These are phyloP conservation scores for Lophotis ruficrista DNA, from an alignment of 2,113 vertebrate species.

Conservation along the genomic window DNA sequence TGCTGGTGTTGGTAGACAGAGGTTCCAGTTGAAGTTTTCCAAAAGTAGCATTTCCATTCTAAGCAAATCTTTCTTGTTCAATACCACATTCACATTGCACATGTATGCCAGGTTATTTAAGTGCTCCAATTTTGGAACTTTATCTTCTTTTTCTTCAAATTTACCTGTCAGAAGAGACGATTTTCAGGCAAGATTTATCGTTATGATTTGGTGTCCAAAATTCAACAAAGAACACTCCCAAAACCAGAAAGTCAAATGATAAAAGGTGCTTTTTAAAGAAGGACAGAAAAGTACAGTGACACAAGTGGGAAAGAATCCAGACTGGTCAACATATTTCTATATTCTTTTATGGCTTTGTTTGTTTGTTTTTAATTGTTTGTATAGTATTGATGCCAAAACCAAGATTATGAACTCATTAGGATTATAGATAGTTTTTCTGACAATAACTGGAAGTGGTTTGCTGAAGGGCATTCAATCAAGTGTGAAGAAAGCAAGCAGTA, in stretches of 20 bases:
- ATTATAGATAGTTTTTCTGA: background rate
- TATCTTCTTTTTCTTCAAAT: slow-evolving; percentile 91
- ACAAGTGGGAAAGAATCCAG: background rate
- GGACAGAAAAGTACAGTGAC: background rate
- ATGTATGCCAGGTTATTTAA: slow-evolving; percentile 85
- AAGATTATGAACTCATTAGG: background rate
- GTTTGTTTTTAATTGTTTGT: background rate
- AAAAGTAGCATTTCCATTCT: slow-evolving; percentile 88
- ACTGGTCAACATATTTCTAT: background rate
- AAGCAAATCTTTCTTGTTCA: slow-evolving; percentile 87
- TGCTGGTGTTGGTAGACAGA: slow-evolving; percentile 91
- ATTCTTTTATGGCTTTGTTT: background rate
- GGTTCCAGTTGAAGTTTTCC: slow-evolving; percentile 90
- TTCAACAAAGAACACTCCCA: background rate
- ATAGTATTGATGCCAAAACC: background rate
- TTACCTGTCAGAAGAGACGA: slow-evolving; percentile 78
- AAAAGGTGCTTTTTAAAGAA: background rate
- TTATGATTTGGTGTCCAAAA: background rate
- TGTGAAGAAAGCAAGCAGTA: background rate
- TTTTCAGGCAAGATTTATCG: background rate
- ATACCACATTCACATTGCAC: slow-evolving; percentile 82
- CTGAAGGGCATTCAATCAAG: background rate
- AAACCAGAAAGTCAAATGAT: background rate
- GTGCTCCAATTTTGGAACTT: slow-evolving; percentile 88
- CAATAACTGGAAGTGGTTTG: background rate